These are phyloP conservation scores for Aphelenchoides besseyi DNA, from an alignment of 1,140 invertebrate genomes.

Conservation along the genomic window DNA sequence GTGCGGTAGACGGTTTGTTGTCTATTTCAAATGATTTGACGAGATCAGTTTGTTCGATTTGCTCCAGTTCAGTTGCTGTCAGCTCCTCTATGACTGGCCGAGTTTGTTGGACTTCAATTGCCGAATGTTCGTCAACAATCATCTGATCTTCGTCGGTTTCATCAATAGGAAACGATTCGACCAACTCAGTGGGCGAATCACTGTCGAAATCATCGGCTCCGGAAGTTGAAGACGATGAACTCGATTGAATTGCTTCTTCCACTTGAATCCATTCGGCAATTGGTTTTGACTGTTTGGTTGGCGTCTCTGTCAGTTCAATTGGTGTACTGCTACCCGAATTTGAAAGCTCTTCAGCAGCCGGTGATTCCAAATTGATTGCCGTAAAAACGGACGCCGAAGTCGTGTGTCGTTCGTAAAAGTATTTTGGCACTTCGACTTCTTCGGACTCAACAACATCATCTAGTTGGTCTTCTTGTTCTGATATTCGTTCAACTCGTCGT, in stretches of 20 bases:
- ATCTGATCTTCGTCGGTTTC: neutral
- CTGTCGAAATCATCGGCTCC: slow-evolving; percentile 1
- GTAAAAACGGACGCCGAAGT: neutral
- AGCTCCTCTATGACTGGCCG: neutral
- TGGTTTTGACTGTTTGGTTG: no score
- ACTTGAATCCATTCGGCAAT: neutral
- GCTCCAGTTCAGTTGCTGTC: slow-evolving; percentile 2
- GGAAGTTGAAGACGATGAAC: slow-evolving; percentile 1
- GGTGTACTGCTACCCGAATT: no score
- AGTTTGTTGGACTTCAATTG: neutral
- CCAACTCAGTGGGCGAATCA: neutral
- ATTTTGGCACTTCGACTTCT: slow-evolving; percentile 4
- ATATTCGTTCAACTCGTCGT: slow-evolving; percentile 6
- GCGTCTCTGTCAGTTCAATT: no score
- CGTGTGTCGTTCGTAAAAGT: neutral
- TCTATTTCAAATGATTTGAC: neutral
- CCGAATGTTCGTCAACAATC: slow-evolving; percentile 5
- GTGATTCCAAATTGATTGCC: slow-evolving; percentile 1
- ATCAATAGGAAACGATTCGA: slow-evolving; percentile 4
- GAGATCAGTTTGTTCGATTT: neutral
- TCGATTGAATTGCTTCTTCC: neutral
- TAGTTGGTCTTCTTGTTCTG: neutral
- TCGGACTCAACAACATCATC: neutral
- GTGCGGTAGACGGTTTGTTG: neutral
- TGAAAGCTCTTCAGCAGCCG: neutral